phyloP scores from a whole-genome alignment of 2,888 invertebrate species.

The Pyrrhosoma nymphula region DNA sequence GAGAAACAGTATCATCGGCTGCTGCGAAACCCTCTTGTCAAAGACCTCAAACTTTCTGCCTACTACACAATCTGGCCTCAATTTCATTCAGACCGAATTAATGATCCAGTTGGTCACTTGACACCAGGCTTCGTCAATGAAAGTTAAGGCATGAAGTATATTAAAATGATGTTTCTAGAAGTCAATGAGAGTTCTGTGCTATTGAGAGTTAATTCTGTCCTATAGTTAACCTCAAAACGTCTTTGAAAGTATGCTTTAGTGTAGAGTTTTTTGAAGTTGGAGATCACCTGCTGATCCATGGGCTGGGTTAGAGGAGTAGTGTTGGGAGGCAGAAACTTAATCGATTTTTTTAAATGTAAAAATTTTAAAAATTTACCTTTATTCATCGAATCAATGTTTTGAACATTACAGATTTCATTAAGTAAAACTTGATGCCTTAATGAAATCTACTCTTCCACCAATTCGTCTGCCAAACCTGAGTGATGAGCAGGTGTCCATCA shows the following conservation, averaged over 20 bases:
- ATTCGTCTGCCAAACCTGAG: neutral
- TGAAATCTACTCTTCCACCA: neutral
- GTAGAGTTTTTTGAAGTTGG: neutral
- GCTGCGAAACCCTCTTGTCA: neutral
- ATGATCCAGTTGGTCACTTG: neutral
- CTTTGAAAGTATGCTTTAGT: neutral
- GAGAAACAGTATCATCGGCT: neutral
- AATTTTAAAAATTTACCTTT: no score
- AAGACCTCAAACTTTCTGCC: neutral
- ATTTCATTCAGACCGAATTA: neutral
- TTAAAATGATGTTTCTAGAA: neutral
- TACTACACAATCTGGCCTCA: neutral
- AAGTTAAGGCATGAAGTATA: neutral
- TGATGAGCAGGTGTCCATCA: no score
- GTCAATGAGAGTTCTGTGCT: neutral
- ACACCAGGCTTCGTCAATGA: neutral
- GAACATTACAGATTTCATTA: no score
- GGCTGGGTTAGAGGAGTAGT: no score
- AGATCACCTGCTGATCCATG: neutral
- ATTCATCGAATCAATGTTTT: no score
- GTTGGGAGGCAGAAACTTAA: no score
- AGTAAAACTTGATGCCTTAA: no score
- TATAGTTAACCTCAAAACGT: neutral
- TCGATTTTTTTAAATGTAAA: no score
- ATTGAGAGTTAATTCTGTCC: neutral